Evolutionary conservation across 2,113 vertebrate genomes (phyloP).

Genomic region (Felis chaus): DNA sequence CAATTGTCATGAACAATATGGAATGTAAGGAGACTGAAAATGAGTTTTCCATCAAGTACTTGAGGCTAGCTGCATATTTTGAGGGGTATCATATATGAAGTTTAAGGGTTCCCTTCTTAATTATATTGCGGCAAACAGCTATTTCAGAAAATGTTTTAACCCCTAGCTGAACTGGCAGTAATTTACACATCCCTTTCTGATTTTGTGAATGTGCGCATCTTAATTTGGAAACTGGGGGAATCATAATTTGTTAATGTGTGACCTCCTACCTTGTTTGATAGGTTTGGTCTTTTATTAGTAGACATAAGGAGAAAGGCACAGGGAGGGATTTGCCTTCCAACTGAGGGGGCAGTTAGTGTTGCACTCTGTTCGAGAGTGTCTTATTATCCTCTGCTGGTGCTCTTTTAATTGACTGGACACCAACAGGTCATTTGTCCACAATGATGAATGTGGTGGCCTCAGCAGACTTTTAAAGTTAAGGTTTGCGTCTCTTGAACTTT

Average conservation of each 20-base stretch:
- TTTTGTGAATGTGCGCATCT: not conserved
- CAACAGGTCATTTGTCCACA: not conserved
- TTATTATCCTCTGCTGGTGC: not conserved
- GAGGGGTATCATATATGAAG: not conserved
- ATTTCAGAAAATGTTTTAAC: not conserved
- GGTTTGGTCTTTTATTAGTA: not conserved
- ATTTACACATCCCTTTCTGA: not conserved
- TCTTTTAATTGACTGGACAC: not conserved
- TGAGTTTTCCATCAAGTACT: not conserved
- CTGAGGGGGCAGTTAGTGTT: not conserved
- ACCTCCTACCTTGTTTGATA: not conserved
- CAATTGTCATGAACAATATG: not conserved
- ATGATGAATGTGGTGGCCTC: not conserved
- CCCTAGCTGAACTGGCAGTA: not conserved
- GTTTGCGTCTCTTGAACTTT: not conserved
- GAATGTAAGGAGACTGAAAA: not conserved
- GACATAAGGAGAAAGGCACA: not conserved
- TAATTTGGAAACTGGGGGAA: not conserved
- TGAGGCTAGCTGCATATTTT: not conserved
- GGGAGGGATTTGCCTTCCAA: not conserved
- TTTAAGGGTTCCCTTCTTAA: not conserved
- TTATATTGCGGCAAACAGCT: not conserved
- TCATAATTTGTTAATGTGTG: not conserved
- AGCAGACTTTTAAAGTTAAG: not conserved
- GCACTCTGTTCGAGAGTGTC: rapidly evolving